A percentile compares a stretch with the other conserved stretches of the same genome.
Evolutionary conservation across 35 echinoderm and acorn worm species (phyloP).

Genomic region (Stichopus chloronotus): DNA sequence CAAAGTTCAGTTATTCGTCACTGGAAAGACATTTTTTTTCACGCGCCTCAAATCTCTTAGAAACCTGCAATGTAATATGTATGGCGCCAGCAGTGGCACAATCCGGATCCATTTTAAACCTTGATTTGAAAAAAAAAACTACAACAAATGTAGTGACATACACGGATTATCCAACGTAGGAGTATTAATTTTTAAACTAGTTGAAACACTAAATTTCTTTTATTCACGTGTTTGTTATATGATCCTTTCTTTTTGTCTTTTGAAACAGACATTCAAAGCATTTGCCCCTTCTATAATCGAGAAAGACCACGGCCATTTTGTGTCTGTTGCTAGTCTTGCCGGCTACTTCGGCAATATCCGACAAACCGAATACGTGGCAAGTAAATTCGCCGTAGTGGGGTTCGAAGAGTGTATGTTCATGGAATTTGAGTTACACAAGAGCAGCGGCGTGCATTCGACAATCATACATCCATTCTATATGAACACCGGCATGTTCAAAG

Average conservation of each 20-base stretch:
- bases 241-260: slow-evolving; percentile 18
- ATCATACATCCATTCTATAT: slow-evolving; percentile 89
- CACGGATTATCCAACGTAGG: no score
- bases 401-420: slow-evolving; percentile 76
- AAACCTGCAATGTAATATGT: no score
- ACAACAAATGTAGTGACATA: no score
- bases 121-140: no score
- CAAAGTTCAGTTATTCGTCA: no score
- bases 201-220: neutral
- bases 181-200: neutral
- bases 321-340: slow-evolving; percentile 79
- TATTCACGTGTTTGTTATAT: neutral
- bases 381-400: slow-evolving; percentile 90
- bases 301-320: slow-evolving; percentile 90
- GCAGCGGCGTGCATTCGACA: slow-evolving; percentile 75
- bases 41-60: no score
- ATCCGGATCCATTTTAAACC: no score
- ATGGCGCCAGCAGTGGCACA: no score
- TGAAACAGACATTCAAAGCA: slow-evolving; percentile 77
- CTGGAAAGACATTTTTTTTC: no score
- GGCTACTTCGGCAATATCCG: slow-evolving; percentile 65
- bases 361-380: slow-evolving; percentile 80
- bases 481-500: slow-evolving; percentile 92
- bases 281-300: slow-evolving; percentile 82
- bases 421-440: slow-evolving; percentile 62